phyloP scores from a whole-genome alignment of 2,888 invertebrate genomes.

The Drosophila monieri region DNA sequence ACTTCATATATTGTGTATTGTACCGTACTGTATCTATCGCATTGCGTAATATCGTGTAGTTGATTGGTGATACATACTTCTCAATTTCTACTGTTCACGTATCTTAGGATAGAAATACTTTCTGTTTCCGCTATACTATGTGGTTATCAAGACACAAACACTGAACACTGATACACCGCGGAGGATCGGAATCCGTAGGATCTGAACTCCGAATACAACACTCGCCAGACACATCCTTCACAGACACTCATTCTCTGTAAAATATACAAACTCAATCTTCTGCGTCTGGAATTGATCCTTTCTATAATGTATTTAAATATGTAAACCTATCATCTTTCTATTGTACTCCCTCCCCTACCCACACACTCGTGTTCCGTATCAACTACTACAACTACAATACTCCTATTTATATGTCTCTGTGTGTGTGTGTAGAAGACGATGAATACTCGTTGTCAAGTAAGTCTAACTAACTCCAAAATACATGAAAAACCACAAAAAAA shows the following conservation, averaged over 20 bases:
- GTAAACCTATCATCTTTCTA: constrained; percentile 48
- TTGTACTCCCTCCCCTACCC: constrained; percentile 51
- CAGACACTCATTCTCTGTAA: constrained; percentile 32
- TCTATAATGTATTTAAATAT: constrained; percentile 34
- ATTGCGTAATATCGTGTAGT: constrained; percentile 35
- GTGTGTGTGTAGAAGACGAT: constrained; percentile 85
- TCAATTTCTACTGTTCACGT: constrained; percentile 19
- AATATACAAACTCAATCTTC: constrained; percentile 29
- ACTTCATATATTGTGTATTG: constrained; percentile 38
- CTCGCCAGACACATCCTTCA: constrained; percentile 1
- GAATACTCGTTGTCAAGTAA: constrained; percentile 88
- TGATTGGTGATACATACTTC: constrained; percentile 36
- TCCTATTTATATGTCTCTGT: constrained; percentile 73
- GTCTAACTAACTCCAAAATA: constrained; percentile 81
- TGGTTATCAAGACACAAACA: constrained; percentile 10
- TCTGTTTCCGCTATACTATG: constrained; percentile 18
- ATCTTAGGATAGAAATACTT: constrained; percentile 34
- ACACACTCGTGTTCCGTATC: constrained; percentile 49
- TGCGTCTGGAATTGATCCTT: constrained; percentile 36
- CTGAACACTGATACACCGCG: constrained; percentile 6
- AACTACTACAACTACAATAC: constrained; percentile 65
- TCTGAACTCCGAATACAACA: constrained; percentile 9
- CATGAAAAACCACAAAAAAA: constrained; percentile 11
- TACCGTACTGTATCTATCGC: constrained; percentile 36
- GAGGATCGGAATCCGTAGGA: background rate